A percentile compares a stretch with the other conserved stretches of the same genome.
Evolutionary conservation across 2,113 vertebrate species (phyloP).

Genomic region (Halichoerus grypus): DNA sequence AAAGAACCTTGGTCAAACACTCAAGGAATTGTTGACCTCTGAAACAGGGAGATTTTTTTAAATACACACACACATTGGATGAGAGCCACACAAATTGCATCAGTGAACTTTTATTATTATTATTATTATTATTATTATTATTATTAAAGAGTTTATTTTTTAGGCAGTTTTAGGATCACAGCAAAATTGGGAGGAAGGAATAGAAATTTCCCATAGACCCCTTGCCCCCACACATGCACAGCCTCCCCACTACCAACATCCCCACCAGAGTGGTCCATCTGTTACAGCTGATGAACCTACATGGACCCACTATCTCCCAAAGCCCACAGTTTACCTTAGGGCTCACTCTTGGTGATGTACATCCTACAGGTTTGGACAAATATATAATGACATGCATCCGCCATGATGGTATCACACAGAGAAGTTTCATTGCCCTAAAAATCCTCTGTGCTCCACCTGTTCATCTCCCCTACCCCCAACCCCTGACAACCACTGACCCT

Average conservation of each 20-base stretch:
- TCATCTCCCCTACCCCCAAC: background rate
- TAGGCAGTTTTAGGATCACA: background rate
- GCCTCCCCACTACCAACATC: too few species aligned
- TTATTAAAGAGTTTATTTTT: background rate
- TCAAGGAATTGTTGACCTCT: background rate
- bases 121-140: background rate
- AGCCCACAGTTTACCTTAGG: background rate
- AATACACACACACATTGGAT: background rate
- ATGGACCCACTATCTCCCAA: background rate
- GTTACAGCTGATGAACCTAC: background rate
- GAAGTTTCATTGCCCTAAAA: too few species aligned
- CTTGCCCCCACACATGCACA: background rate
- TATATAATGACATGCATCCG: fast-evolving
- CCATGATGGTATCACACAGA: background rate
- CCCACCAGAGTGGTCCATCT: background rate
- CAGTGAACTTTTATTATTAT: background rate
- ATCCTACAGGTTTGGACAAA: background rate
- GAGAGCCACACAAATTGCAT: background rate
- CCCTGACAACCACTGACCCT: background rate
- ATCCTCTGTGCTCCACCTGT: background rate
- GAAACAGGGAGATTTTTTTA: background rate
- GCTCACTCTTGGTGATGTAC: background rate
- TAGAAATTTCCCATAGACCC: background rate
- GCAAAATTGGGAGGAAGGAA: background rate
- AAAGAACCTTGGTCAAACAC: background rate